phyloP scores from a whole-genome alignment of 2,113 vertebrate genomes.

The Leuciscus idus region DNA sequence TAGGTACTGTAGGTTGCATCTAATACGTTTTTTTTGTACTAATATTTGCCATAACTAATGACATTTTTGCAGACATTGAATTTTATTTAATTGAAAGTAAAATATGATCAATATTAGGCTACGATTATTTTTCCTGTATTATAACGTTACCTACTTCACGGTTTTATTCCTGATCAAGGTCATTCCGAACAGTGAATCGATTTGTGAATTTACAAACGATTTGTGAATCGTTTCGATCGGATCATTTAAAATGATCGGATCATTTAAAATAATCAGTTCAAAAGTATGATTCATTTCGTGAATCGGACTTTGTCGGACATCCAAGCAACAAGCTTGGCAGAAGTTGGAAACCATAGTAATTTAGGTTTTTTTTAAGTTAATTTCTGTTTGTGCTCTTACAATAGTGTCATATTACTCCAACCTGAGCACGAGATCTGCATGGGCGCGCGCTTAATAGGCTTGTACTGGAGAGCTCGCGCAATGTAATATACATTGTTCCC shows the following conservation, averaged over 20 bases:
- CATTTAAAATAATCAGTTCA: background rate
- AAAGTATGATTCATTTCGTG: background rate
- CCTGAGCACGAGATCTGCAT: slow-evolving; percentile 19
- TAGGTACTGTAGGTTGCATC: background rate
- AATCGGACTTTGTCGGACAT: background rate
- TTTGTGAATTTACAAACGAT: background rate
- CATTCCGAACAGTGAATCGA: background rate
- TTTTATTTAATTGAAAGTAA: background rate
- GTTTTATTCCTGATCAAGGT: background rate
- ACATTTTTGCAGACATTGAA: background rate
- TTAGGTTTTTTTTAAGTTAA: background rate
- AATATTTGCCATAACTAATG: background rate
- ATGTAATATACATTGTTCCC: slow-evolving; percentile 2
- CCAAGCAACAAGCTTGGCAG: background rate
- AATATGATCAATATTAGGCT: no score
- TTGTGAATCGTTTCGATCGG: background rate
- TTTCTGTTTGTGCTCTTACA: background rate
- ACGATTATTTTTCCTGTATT: background rate
- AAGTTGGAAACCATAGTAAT: background rate
- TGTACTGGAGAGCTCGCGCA: slow-evolving; percentile 41
- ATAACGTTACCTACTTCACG: no score
- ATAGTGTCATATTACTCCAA: slow-evolving; percentile 7
- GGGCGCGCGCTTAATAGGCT: slow-evolving; percentile 24
- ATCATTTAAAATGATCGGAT: background rate
- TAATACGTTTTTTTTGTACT: background rate